Evolutionary conservation across 2,797 vertebrate species (phyloP).

Genomic region (Uromys caudimaculatus): DNA sequence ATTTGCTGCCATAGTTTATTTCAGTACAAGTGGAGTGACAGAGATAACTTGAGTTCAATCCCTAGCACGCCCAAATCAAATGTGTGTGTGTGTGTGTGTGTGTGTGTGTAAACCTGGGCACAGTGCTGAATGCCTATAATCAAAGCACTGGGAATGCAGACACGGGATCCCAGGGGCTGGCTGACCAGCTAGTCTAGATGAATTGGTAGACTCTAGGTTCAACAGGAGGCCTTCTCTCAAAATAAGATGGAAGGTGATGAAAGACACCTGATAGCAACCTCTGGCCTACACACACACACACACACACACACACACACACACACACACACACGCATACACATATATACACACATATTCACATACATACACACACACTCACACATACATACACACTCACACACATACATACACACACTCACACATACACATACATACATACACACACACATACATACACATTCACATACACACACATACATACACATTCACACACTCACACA

Average conservation of each 20-base stretch:
- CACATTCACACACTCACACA: neutral
- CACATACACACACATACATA: neutral
- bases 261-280: neutral
- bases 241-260: neutral
- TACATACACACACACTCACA: neutral
- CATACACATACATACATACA: neutral
- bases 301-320: too few species aligned
- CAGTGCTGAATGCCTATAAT: neutral
- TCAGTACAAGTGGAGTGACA: neutral
- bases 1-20: neutral
- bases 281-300: neutral
- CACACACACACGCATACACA: neutral
- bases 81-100: neutral
- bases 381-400: neutral
- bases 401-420: neutral
- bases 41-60: neutral
- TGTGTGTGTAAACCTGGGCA: neutral
- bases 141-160: neutral
- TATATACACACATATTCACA: neutral
- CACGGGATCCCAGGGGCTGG: neutral
- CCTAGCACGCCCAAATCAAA: neutral
- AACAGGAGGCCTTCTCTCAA: neutral
- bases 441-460: neutral
- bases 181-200: neutral
- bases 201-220: neutral